Evolutionary conservation across 2,113 vertebrate species (phyloP).

Genomic region (Xerus inauris): DNA sequence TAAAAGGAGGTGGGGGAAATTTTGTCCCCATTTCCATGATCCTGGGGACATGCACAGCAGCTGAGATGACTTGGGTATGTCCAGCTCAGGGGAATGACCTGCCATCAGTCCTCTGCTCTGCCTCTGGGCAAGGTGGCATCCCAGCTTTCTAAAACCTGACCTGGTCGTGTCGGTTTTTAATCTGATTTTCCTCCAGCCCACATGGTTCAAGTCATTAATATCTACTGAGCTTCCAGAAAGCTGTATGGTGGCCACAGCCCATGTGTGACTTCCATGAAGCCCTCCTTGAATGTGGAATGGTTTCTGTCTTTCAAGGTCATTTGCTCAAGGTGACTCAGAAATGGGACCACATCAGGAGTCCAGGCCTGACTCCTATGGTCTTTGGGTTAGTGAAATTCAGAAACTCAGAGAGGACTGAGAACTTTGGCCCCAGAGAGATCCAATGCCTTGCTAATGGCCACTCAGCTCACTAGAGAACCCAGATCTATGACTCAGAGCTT

Average conservation of each 20-base stretch:
- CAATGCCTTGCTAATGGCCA: no score
- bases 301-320: neutral
- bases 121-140: neutral
- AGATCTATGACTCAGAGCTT: neutral
- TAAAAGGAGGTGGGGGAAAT: neutral
- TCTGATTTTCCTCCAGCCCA: neutral
- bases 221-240: neutral
- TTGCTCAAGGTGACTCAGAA: neutral
- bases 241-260: neutral
- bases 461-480: neutral
- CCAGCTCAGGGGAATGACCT: neutral
- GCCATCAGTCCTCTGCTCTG: neutral
- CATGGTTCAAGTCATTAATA: neutral
- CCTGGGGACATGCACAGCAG: neutral
- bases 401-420: neutral
- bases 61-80: neutral
- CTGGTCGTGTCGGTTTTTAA: neutral
- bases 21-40: neutral
- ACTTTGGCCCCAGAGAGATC: neutral
- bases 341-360: neutral
- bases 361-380: neutral
- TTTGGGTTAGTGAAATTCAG: neutral
- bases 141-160: neutral
- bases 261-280: neutral
- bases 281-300: neutral